Evolutionary conservation across 2,888 invertebrate species (phyloP), one percentile per base, ranked within the genome.

Genomic region (Caenorhabditis japonica): DNA sequence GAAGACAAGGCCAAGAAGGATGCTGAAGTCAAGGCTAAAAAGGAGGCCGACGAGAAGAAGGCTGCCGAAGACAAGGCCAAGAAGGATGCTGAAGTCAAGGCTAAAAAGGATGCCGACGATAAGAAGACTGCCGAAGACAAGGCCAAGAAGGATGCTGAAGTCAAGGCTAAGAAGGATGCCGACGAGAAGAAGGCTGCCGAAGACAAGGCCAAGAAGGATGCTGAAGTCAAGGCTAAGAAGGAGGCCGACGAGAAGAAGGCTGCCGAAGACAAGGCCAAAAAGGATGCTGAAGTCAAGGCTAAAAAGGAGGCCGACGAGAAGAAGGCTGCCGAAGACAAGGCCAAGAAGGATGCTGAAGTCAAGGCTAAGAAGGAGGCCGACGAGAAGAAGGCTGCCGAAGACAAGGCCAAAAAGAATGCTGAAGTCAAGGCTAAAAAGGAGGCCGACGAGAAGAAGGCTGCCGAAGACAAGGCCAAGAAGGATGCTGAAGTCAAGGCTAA

Each of bases 31-130:
- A 52, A 41, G 58, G 47, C 17, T 17, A 34, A 19, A 15, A 62
- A 3, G 52, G 38, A 44, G 2, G 46, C 43, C 17, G 66, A 66
- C n/a, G 44, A 69, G 33, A 15, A 52, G 49, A 44, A 52, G 21
- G 23, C 23, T 13, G 25, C 27, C 30, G 30, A 51, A 25, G 43
- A 41, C 23, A 52, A 41, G 58, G 43, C 17, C 19, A 34, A 19
- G 21, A 62, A 3, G 52, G 38, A 44, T 1, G 25, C 27, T 30
- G 30, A 51, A 30, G 43, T 51, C 33, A 52, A 41, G 58, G 43
- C 17, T 17, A 34, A 19, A 15, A 62, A 3, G 52, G 38, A 44
- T 1, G 46, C 43, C 17, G 66, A 66, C 30, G 30, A 30, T 10
- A 30, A 30, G 30, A 30, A 30, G 30, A 10, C 23, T 13, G 25